These are phyloP conservation scores for Agapostemon virescens DNA, from an alignment of 2,888 invertebrate genomes.

Conservation along the genomic window DNA sequence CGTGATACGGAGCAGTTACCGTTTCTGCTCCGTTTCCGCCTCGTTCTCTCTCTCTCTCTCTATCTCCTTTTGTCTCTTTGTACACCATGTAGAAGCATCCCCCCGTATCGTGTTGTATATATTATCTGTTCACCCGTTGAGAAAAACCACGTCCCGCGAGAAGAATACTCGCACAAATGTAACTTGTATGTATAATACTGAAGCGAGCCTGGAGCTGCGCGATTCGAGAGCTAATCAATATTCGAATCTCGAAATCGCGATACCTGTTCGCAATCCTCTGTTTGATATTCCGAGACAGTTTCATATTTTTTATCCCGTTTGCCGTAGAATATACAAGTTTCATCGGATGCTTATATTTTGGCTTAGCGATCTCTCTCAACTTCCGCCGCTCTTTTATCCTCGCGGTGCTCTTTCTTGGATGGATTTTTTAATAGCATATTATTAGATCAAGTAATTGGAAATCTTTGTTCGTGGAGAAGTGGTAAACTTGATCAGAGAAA, in stretches of 20 bases:
- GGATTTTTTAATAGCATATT: not conserved
- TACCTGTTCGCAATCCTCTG: not conserved
- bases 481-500: not conserved
- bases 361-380: not conserved
- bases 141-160: constrained; percentile 6
- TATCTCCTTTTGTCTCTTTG: constrained; percentile 38
- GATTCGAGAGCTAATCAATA: constrained; percentile 23
- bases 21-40: constrained; percentile 19
- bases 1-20: constrained; percentile 24
- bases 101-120: constrained; percentile 55
- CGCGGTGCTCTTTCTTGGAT: not conserved
- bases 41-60: constrained; percentile 30
- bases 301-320: not conserved
- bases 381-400: not conserved
- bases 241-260: not conserved
- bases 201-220: constrained; percentile 7
- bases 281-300: not conserved
- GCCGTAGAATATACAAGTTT: no score
- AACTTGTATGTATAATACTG: constrained; percentile 11
- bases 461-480: no score
- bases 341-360: not conserved
- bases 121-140: constrained; percentile 48
- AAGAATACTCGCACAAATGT: constrained; percentile 22
- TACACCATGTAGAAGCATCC: constrained; percentile 45
- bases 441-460: no score